These are phyloP conservation scores for Pantherophis guttatus DNA, from an alignment of 2,113 vertebrate genomes.

Conservation along the genomic window DNA sequence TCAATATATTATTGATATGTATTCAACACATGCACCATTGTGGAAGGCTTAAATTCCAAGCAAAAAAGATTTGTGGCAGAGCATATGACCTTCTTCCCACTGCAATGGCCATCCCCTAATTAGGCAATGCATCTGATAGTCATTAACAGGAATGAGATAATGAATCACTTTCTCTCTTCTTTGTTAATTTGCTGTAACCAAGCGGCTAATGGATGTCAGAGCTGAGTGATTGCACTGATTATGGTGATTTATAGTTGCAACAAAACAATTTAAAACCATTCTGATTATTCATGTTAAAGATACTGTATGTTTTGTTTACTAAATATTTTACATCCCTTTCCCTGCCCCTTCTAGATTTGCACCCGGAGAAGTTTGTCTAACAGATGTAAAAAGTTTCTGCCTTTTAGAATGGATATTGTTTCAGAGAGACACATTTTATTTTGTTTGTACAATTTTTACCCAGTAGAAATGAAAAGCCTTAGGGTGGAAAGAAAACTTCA, in stretches of 20 bases:
- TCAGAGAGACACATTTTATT: slow-evolving; percentile 66
- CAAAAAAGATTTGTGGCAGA: slow-evolving; percentile 77
- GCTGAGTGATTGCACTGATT: slow-evolving; percentile 92
- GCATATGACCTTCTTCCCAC: slow-evolving; percentile 85
- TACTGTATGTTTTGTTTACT: slow-evolving; percentile 83
- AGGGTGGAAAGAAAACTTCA: slow-evolving; percentile 78
- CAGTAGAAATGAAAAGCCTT: slow-evolving; percentile 76
- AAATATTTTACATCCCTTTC: slow-evolving; percentile 73
- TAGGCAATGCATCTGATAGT: slow-evolving; percentile 94
- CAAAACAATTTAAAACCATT: slow-evolving; percentile 89
- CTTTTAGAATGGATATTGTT: slow-evolving; percentile 52
- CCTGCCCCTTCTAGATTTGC: slow-evolving; percentile 38
- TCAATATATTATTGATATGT: slow-evolving; percentile 57
- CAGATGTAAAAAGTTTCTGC: slow-evolving; percentile 67
- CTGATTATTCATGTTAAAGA: slow-evolving; percentile 86
- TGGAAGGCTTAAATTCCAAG: slow-evolving; percentile 66
- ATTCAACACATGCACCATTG: slow-evolving; percentile 59
- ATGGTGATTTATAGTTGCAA: slow-evolving; percentile 90
- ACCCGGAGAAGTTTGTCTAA: slow-evolving; percentile 44
- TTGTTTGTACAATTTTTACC: slow-evolving; percentile 69
- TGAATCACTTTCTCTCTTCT: slow-evolving; percentile 90
- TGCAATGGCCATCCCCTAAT: slow-evolving; percentile 87
- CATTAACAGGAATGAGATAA: slow-evolving; percentile 94
- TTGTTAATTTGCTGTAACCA: slow-evolving; percentile 94
- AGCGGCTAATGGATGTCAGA: slow-evolving; percentile 94